A percentile compares a stretch with the other conserved stretches of the same genome.
phyloP scores from a whole-genome alignment of 2,888 invertebrate species.

The Tachina grossa region DNA sequence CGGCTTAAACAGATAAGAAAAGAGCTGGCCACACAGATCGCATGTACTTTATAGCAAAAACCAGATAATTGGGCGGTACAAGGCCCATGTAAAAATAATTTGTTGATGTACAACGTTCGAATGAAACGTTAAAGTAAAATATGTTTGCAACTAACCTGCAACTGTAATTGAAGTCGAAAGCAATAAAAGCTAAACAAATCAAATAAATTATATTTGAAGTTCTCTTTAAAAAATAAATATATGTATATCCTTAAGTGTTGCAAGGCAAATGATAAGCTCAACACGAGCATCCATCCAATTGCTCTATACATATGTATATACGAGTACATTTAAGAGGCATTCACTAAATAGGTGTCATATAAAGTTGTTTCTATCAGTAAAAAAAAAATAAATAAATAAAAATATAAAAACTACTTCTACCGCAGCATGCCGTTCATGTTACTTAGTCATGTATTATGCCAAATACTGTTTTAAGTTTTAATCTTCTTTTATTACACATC shows the following conservation, averaged over 20 bases:
- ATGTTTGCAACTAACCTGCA: background rate
- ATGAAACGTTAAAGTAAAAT: background rate
- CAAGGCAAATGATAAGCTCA: background rate
- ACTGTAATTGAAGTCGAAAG: background rate
- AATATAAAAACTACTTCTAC: background rate
- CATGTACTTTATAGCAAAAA: too few species aligned
- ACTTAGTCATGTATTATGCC: constrained; percentile 28
- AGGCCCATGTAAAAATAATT: too few species aligned
- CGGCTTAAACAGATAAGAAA: too few species aligned
- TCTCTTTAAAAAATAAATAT: background rate
- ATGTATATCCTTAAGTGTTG: background rate
- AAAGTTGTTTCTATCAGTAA: constrained; percentile 12
- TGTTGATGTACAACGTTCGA: too few species aligned
- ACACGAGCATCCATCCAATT: too few species aligned
- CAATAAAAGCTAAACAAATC: background rate
- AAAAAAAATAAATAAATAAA: background rate
- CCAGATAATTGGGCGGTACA: too few species aligned
- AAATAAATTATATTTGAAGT: background rate
- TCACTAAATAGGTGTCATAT: background rate
- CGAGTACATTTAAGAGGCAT: background rate
- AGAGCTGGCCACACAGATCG: too few species aligned
- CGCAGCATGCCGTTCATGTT: background rate
- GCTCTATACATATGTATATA: background rate
- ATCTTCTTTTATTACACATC: constrained; percentile 44
- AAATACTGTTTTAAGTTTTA: constrained; percentile 17